Base-by-base conservation (phyloP, 2,797 vertebrate species). In the Morelia viridis region DNA sequence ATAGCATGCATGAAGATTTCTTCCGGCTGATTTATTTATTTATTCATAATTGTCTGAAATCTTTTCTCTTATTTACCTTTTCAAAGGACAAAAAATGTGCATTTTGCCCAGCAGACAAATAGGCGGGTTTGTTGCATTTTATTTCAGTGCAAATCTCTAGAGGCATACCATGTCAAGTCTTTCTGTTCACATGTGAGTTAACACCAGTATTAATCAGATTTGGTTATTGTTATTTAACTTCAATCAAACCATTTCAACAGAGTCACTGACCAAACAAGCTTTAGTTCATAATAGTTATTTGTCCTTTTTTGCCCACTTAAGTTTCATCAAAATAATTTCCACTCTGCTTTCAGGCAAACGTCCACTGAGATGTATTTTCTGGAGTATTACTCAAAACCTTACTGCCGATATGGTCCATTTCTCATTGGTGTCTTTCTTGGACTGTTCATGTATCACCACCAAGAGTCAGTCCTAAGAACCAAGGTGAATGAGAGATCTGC, bases 361-460 rank as follows among this genome's bases (percentile, higher is more conserved):
- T 90, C 3, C 0, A 57, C 90, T 0, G 0, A 1, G 31, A 12
- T 93, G 7, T 96, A 97, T 91, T 96, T 96, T 90, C 95, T 96
- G 56, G 95, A 98, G 88, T 97, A 98, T 95, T 99, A 98, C 93
- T 97, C 97, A n/a, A 98, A 98, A 94, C 98, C 98, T 24, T 98
- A 98, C 94, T 98, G 98, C 68, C 96, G 98, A 95, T 98, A 98
- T 4, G 98, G 98, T 22, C 98, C 98, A 0, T 99, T 98, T 96
- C 96, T 99, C 41, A 96, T 98, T 86, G 98, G 98, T 2, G 96
- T 99, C 91, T 91, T 98, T 61, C 95, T 97, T 12, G 98, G 98
- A 91, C 97, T 98, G 90, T 97, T 97, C 92, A 95, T 98, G 95
- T 96, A 97, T 71, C 97, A 95, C 71, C 98, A 96, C 90, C 97